These are phyloP conservation scores for Scomber scombrus DNA, from an alignment of 2,113 vertebrate genomes.

Conservation along the genomic window DNA sequence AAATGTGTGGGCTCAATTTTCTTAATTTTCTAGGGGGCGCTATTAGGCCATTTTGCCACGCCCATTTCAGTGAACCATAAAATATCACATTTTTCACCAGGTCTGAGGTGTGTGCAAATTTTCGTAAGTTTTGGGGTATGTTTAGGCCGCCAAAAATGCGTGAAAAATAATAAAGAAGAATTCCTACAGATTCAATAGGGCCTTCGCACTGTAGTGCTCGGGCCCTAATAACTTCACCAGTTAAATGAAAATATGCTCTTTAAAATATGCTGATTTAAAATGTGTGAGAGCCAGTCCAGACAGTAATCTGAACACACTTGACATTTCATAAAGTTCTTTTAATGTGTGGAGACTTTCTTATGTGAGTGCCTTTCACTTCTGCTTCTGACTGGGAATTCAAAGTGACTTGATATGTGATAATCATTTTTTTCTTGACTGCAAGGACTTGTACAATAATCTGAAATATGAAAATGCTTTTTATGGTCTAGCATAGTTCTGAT, in stretches of 20 bases:
- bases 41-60: too few relatives aligned
- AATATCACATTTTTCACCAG: too few relatives aligned
- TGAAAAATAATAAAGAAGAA: too few relatives aligned
- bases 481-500: slow-evolving; percentile 5
- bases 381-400: slow-evolving; percentile 18
- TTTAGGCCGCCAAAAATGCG: too few relatives aligned
- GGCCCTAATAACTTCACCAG: too few relatives aligned
- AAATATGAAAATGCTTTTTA: slow-evolving; percentile 15
- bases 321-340: slow-evolving; percentile 26
- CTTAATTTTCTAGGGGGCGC: too few relatives aligned
- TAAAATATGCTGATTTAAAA: slow-evolving; percentile 6
- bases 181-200: too few relatives aligned
- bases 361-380: slow-evolving; percentile 1
- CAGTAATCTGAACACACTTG: slow-evolving; percentile 8
- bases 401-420: slow-evolving; percentile 29
- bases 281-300: not conserved
- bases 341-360: slow-evolving; percentile 1
- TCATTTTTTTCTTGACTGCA: slow-evolving; percentile 10
- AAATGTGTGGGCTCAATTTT: too few relatives aligned
- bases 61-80: too few relatives aligned
- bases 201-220: too few relatives aligned
- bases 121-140: too few relatives aligned
- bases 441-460: slow-evolving; percentile 24
- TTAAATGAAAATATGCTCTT: not conserved
- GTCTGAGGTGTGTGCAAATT: too few relatives aligned